phyloP scores from a whole-genome alignment of 23 tunicate genomes.

The Trididemnum miniatum region DNA sequence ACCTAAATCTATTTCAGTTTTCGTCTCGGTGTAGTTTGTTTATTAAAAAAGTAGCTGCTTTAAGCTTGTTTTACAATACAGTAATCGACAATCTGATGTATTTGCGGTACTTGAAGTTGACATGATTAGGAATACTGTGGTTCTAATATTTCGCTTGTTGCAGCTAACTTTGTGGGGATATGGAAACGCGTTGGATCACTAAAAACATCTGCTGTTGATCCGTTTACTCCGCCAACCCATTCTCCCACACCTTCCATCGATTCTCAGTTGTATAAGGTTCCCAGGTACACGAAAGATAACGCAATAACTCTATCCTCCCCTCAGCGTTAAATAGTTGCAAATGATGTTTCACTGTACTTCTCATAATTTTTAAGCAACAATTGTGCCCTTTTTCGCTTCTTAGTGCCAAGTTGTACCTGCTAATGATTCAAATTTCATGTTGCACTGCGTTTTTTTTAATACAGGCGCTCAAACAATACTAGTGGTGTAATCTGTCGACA shows the following conservation, averaged over 20 bases:
- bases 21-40: too few relatives aligned
- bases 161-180: conserved; percentile 55
- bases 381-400: too few relatives aligned
- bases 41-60: neutral
- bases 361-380: too few relatives aligned
- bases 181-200: conserved; percentile 50
- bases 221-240: neutral
- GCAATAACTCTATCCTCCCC: neutral
- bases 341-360: too few relatives aligned
- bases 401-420: too few relatives aligned
- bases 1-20: too few relatives aligned
- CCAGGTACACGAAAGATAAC: conserved; percentile 16
- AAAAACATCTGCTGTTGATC: neutral
- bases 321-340: neutral
- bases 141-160: neutral
- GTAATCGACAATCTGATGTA: neutral
- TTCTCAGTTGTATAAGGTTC: neutral
- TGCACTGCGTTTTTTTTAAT: too few relatives aligned
- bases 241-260: neutral
- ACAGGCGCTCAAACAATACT: too few relatives aligned
- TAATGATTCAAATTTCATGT: too few relatives aligned
- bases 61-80: neutral
- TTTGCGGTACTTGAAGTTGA: neutral
- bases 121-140: neutral
- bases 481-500: too few relatives aligned